phyloP scores from a whole-genome alignment of 2,113 vertebrate genomes.

The Chlorocebus sabaeus region DNA sequence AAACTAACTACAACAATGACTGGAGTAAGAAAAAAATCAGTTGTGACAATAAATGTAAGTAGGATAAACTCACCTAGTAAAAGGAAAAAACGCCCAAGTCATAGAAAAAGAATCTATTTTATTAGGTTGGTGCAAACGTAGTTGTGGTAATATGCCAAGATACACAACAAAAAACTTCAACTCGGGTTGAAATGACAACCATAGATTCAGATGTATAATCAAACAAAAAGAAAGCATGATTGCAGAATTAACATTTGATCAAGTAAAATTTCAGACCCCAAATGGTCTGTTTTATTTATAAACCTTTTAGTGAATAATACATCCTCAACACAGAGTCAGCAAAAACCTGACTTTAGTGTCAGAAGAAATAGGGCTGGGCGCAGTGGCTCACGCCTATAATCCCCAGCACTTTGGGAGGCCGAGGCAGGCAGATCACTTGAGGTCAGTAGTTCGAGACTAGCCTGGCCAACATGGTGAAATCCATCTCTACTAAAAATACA shows the following conservation, averaged over 20 bases:
- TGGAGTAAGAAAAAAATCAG: background rate
- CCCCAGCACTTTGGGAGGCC: no score
- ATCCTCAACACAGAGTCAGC: background rate
- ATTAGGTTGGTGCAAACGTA: no score
- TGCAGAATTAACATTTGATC: background rate
- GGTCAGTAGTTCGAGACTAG: no score
- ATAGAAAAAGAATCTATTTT: accelerated
- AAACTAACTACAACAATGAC: background rate
- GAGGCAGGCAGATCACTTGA: no score
- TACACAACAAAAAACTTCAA: background rate
- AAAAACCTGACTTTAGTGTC: background rate
- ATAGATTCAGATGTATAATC: background rate
- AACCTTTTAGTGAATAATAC: background rate
- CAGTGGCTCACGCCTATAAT: no score
- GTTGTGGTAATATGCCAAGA: no score
- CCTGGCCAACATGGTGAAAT: no score
- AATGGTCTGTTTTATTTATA: background rate
- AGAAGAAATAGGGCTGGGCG: background rate
- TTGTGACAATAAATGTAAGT: background rate
- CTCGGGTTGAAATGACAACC: background rate
- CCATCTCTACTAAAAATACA: no score
- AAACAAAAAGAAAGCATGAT: background rate
- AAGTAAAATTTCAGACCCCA: background rate
- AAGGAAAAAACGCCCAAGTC: background rate
- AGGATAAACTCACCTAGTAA: background rate